Evolutionary conservation across 2,888 invertebrate genomes (phyloP), one percentile per base, ranked within the genome.

Genomic region (Cecidostiba fungosa): DNA sequence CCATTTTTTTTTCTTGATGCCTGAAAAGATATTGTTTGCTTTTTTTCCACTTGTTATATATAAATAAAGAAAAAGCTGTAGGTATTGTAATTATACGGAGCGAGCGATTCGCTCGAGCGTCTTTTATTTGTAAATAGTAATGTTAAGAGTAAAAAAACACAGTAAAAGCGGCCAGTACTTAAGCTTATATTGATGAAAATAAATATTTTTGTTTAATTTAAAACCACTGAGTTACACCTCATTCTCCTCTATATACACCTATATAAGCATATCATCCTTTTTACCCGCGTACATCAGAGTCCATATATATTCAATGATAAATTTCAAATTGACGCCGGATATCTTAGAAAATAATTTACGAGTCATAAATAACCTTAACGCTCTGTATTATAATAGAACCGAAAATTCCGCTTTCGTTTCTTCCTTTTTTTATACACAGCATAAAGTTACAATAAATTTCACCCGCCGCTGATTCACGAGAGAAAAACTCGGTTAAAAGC

Each of bases 101-200:
- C 82, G 87, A 77, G 84, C 81, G 81, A 87, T 84, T 85, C 81
- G 88, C 87, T 83, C 83, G 77, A 66, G 74, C 81, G 72, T 87
- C 85, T 88, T 89, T 88, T 50, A 19, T 89, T 89, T 87, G 90
- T 89, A 89, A 87, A 87, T 88, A 86, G 84, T 86, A 85, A 69
- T 77, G 87, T 77, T 87, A 85, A 87, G 82, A 66, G 39, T 77
- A 72, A 81, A 84, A 86, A 86, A 50, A 50, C 50, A 85, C 69
- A 85, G 76, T 80, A 88, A 89, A 88, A 89, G 89, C 89, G 92
- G 92, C 92, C 92, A 92, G 92, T 92, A 92, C 90, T 90, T 87
- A 88, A 83, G 77, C 85, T 85, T 87, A 83, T 85, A 77, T 81
- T 85, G 77, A 87, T 77, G 73, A 85, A 50, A 87, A 87, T 91